Conservation (phyloP, 2,113 vertebrate species). For the Glaucomys volans region DNA sequence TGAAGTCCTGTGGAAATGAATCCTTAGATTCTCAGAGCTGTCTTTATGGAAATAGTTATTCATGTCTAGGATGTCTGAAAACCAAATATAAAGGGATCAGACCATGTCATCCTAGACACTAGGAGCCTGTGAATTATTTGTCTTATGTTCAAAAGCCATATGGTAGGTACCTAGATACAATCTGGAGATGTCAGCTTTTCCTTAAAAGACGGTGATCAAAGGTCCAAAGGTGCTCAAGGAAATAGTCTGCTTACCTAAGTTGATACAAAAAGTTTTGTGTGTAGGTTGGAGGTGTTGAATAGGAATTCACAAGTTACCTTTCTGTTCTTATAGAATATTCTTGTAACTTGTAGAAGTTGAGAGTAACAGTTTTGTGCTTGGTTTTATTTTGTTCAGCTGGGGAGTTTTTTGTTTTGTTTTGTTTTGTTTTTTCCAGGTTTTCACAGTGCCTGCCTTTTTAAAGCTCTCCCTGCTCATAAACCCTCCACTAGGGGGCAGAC, state of each 20-base stretch:
- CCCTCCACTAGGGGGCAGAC: slow-evolving; percentile 66
- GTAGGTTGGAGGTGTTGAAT: neutral
- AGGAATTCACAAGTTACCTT: neutral
- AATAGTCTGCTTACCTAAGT: neutral
- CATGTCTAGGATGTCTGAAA: neutral
- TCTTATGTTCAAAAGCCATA: neutral
- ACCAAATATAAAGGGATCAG: neutral
- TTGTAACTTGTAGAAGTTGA: neutral
- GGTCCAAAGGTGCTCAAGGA: slow-evolving; percentile 44
- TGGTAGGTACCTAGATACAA: neutral
- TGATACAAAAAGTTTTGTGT: neutral
- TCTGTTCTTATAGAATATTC: no score
- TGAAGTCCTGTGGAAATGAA: neutral
- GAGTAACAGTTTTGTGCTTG: neutral
- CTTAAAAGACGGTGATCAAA: slow-evolving; percentile 35
- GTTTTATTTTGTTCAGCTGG: neutral
- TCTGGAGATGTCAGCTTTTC: neutral
- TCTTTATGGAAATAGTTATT: neutral
- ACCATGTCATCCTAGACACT: neutral
- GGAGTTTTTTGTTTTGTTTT: neutral
- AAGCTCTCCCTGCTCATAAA: neutral
- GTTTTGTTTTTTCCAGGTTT: neutral
- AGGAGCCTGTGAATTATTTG: neutral
- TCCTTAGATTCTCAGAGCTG: neutral
- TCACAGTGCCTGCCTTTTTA: neutral